phyloP scores from a whole-genome alignment of 2,113 vertebrate genomes.

The Strix uralensis region DNA sequence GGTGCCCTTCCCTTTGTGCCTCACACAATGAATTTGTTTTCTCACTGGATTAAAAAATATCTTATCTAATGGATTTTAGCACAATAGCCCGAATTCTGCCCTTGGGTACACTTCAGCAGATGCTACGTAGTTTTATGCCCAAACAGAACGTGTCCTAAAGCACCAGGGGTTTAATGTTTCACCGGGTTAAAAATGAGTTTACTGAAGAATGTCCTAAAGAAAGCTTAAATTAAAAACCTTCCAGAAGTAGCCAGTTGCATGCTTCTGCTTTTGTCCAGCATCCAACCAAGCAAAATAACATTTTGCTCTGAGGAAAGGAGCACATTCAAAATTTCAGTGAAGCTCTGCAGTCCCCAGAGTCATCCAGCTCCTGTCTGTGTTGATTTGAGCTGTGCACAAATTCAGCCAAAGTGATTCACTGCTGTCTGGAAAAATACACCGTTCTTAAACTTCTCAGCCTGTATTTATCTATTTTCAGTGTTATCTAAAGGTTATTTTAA shows the following conservation, averaged over 20 bases:
- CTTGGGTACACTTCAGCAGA: fast-evolving
- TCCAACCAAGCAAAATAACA: fast-evolving
- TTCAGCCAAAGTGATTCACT: fast-evolving
- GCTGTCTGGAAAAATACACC: fast-evolving
- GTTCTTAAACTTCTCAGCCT: not conserved
- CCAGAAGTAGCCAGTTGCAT: fast-evolving
- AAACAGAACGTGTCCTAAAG: not conserved
- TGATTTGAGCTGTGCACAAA: not conserved
- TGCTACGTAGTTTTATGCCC: fast-evolving
- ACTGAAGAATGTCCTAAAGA: not conserved
- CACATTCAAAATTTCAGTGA: fast-evolving
- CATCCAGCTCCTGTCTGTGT: fast-evolving
- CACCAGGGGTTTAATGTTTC: not conserved
- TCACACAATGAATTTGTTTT: not conserved
- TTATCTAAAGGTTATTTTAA: not conserved
- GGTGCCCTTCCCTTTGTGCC: not conserved
- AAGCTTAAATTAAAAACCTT: not conserved
- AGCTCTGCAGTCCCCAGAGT: not conserved
- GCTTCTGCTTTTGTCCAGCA: not conserved
- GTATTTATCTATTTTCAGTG: fast-evolving
- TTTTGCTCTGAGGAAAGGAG: not conserved
- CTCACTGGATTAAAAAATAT: not conserved
- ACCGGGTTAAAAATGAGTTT: not conserved
- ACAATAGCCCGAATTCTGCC: not conserved
- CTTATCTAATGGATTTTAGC: not conserved